phyloP scores from a whole-genome alignment of 2,797 vertebrate genomes.

The Carapus acus region DNA sequence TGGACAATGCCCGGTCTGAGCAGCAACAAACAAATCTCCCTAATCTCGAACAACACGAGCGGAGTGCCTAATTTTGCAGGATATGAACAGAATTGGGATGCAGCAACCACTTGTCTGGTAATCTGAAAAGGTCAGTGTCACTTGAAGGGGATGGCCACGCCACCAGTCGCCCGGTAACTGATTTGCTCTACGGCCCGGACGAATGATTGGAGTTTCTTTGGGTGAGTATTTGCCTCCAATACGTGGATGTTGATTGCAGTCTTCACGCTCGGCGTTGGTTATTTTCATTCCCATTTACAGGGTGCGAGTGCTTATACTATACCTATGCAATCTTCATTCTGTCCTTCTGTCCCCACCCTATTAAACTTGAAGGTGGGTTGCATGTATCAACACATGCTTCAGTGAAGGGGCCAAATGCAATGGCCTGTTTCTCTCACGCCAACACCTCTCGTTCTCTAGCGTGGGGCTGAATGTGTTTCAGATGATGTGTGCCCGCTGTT shows the following conservation, averaged over 20 bases:
- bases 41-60: constrained; percentile 63
- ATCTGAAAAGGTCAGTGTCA: constrained; percentile 64
- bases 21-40: constrained; percentile 65
- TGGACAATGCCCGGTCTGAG: constrained; percentile 66
- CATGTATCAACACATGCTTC: constrained; percentile 37
- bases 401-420: constrained; percentile 39
- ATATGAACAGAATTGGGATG: constrained; percentile 59
- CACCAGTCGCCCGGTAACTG: constrained; percentile 32
- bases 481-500: constrained; percentile 61
- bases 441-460: constrained; percentile 58
- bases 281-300: constrained; percentile 5
- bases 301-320: constrained; percentile 36
- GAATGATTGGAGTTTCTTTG: constrained; percentile 47
- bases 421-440: constrained; percentile 57
- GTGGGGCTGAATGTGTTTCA: constrained; percentile 67
- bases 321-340: constrained; percentile 39
- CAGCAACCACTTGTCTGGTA: constrained; percentile 39
- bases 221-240: constrained; percentile 36
- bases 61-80: constrained; percentile 50
- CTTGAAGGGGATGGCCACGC: constrained; percentile 49
- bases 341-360: constrained; percentile 30
- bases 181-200: constrained; percentile 36
- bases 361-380: constrained; percentile 43
- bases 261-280: constrained; percentile 18
- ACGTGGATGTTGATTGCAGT: constrained; percentile 30